Percentiles rank a stretch among this genome's conserved stretches.
phyloP scores from a whole-genome alignment of 2,888 invertebrate genomes.

The Cryptops parisi region DNA sequence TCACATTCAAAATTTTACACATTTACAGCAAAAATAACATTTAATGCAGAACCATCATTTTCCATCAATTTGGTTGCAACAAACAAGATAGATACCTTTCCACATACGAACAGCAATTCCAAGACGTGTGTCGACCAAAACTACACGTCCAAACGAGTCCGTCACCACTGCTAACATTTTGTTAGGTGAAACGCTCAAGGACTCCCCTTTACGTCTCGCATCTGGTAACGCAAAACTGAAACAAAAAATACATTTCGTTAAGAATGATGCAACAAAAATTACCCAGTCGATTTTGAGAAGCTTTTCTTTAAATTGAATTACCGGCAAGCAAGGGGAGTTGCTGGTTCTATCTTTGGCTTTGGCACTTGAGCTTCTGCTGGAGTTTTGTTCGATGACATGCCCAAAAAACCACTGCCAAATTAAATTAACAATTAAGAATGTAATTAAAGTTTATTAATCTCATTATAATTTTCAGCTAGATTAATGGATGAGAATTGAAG shows the following conservation, averaged over 20 bases:
- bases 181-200: constrained; percentile 64
- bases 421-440: no score
- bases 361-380: constrained; percentile 24
- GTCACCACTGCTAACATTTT: constrained; percentile 61
- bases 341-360: constrained; percentile 41
- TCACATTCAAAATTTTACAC: neutral
- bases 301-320: constrained; percentile 24
- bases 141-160: constrained; percentile 76
- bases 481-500: no score
- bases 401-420: constrained; percentile 12
- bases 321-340: constrained; percentile 55
- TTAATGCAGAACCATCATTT: no score
- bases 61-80: no score
- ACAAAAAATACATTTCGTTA: no score
- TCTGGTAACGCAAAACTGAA: constrained; percentile 65
- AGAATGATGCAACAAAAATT: no score
- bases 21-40: no score
- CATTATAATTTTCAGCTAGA: no score
- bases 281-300: no score
- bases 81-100: no score
- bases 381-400: neutral
- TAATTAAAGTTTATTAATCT: no score
- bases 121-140: constrained; percentile 63
- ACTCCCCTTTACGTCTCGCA: constrained; percentile 53
- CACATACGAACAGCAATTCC: constrained; percentile 72